phyloP scores from a whole-genome alignment of 2,113 vertebrate species.

The Ophiodon elongatus region DNA sequence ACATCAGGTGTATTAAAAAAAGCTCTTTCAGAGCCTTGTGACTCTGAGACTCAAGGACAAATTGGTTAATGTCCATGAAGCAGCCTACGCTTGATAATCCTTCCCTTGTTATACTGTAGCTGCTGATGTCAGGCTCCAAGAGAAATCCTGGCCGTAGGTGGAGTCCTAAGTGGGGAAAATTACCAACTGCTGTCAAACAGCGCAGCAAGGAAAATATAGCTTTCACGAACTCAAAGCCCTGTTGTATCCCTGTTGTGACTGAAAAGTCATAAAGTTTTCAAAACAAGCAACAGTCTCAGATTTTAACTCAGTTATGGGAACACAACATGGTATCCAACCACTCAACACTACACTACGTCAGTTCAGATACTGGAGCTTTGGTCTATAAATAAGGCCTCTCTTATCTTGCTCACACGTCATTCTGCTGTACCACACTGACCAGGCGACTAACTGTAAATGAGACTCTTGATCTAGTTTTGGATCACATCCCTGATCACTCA shows the following conservation, averaged over 20 bases:
- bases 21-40: not conserved
- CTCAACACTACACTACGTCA: constrained; percentile 9
- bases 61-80: not conserved
- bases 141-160: not conserved
- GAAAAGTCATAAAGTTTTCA: not conserved
- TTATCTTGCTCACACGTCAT: constrained; percentile 32
- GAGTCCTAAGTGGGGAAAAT: not conserved
- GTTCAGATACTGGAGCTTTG: constrained; percentile 15
- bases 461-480: constrained; percentile 21
- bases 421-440: not conserved
- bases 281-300: not conserved
- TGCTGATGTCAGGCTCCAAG: not conserved
- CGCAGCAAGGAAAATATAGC: not conserved
- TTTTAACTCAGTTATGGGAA: not conserved
- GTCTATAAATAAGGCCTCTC: constrained; percentile 36
- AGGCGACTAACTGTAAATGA: constrained; percentile 11
- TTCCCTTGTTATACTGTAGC: not conserved
- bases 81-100: constrained; percentile 6
- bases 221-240: not conserved
- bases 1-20: constrained; percentile 11
- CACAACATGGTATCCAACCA: constrained; percentile 4
- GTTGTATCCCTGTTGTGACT: not conserved
- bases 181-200: not conserved
- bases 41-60: not conserved
- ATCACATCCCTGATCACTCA: not conserved